Evolutionary conservation across 2,888 invertebrate species (phyloP), one percentile per base, ranked within the genome.

Genomic region (Scrobipalpa atriplicella): DNA sequence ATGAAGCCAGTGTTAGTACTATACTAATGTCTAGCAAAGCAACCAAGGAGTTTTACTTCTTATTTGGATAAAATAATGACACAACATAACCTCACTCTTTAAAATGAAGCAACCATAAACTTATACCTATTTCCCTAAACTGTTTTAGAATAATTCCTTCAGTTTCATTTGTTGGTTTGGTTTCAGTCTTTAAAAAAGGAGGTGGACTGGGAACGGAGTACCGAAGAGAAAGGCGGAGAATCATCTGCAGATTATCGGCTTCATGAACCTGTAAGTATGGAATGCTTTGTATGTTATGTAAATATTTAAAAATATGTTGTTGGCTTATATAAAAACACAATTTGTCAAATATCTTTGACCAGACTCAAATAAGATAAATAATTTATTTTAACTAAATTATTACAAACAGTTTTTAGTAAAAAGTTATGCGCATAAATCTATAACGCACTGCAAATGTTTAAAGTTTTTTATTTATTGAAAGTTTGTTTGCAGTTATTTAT

Each of bases 101-200:
- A 11, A 43, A 43, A 38, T 38, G 3, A 7, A 38, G 38, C 3
- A 7, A n/a, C n/a, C n/a, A n/a, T 38, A 38, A 38, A 38, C 38
- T 38, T 8, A 38, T 38, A n/a, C n/a, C n/a, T 38, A 38, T 38
- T 38, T 38, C 38, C 29, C 5, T 29, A 29, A 29, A 29, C 29
- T 29, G 5, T 3, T n/a, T n/a, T 29, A 5, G 5, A 29, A 29
- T 29, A 29, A 29, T 2, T 29, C 21, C 1, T 54, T 21, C 11
- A 54, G 18, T 2, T 19, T 11, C 3, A 10, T 11, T 56, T 58
- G 16, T 1, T 38, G 36, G 38, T 62, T 18, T 62, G 10, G 64
- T 95, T 95, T 66, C 94, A 97, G 97, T 97, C 97, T 74, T 92
- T 97, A 81, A 97, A 97, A 87, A 97, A 97, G 93, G 97, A 97